phyloP scores from a whole-genome alignment of 1,140 invertebrate genomes.

The Chionoecetes opilio region DNA sequence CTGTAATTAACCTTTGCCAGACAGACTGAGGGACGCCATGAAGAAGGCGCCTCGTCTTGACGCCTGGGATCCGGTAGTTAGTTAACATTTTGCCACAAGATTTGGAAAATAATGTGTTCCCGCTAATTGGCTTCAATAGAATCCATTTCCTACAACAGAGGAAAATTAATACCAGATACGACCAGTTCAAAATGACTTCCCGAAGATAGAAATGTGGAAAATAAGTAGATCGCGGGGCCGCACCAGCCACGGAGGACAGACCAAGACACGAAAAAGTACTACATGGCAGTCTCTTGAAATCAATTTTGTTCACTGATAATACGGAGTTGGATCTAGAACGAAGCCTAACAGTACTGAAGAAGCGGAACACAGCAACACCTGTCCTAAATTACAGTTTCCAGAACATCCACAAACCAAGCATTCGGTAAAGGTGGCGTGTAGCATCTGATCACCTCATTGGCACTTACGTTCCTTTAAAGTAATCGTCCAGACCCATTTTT shows the following conservation, averaged over 20 bases:
- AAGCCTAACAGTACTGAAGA: too few relatives aligned
- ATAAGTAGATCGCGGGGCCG: not conserved
- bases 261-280: not conserved
- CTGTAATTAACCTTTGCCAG: conserved; percentile 7
- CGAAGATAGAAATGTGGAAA: not conserved
- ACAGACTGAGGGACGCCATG: conserved; percentile 5
- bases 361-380: too few relatives aligned
- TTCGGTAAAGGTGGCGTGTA: too few relatives aligned
- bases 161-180: not conserved
- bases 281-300: not conserved
- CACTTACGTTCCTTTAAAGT: too few relatives aligned
- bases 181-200: not conserved
- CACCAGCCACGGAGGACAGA: not conserved
- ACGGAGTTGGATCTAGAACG: too few relatives aligned
- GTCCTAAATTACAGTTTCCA: too few relatives aligned
- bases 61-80: not conserved
- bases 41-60: not conserved
- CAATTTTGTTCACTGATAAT: not conserved
- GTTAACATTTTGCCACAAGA: not conserved
- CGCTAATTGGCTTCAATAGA: not conserved
- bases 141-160: not conserved
- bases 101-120: not conserved
- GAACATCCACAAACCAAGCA: too few relatives aligned
- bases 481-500: too few relatives aligned
- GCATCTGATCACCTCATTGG: too few relatives aligned